Percentiles rank a stretch among this genome's conserved stretches.
Evolutionary conservation across 2,113 vertebrate genomes (phyloP).

Genomic region (Clarias magur): DNA sequence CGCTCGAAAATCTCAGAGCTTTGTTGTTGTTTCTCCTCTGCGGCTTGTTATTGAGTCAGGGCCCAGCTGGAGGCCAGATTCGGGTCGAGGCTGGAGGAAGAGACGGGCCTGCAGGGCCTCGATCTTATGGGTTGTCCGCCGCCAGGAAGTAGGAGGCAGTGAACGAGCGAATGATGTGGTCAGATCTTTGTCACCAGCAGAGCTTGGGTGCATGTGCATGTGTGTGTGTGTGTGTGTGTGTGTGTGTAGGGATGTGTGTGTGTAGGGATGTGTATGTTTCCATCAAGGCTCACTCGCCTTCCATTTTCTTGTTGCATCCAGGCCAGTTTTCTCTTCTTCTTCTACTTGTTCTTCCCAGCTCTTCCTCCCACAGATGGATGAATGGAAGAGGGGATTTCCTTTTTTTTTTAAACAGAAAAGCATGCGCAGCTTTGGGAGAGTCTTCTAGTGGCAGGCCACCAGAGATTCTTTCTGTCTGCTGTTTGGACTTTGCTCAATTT

Average conservation of each 20-base stretch:
- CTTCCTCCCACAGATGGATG: slow-evolving; percentile 56
- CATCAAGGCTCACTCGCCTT: background rate
- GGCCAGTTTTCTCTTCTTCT: slow-evolving; percentile 56
- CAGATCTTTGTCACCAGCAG: slow-evolving; percentile 84
- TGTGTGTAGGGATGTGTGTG: slow-evolving; percentile 39
- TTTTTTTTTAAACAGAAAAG: slow-evolving; percentile 20
- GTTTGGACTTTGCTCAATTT: slow-evolving; percentile 17
- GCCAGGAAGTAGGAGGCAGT: slow-evolving; percentile 80
- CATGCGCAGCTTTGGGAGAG: background rate
- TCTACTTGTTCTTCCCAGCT: slow-evolving; percentile 44
- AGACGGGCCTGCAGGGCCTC: slow-evolving; percentile 61
- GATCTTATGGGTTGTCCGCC: slow-evolving; percentile 76
- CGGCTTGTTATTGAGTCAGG: slow-evolving; percentile 39
- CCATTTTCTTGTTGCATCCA: slow-evolving; percentile 49
- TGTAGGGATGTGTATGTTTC: slow-evolving; percentile 58
- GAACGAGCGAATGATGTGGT: slow-evolving; percentile 93
- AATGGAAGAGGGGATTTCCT: slow-evolving; percentile 32
- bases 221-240: slow-evolving; percentile 48
- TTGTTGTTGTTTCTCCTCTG: slow-evolving; percentile 47
- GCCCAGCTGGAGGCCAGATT: slow-evolving; percentile 74
- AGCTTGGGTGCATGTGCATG: slow-evolving; percentile 61
- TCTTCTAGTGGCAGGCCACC: slow-evolving; percentile 42
- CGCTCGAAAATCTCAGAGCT: slow-evolving; percentile 17
- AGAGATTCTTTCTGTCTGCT: slow-evolving; percentile 26
- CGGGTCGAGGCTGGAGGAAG: slow-evolving; percentile 48